Conservation (phyloP, 2,113 vertebrate species). For the Regulus satrapa region DNA sequence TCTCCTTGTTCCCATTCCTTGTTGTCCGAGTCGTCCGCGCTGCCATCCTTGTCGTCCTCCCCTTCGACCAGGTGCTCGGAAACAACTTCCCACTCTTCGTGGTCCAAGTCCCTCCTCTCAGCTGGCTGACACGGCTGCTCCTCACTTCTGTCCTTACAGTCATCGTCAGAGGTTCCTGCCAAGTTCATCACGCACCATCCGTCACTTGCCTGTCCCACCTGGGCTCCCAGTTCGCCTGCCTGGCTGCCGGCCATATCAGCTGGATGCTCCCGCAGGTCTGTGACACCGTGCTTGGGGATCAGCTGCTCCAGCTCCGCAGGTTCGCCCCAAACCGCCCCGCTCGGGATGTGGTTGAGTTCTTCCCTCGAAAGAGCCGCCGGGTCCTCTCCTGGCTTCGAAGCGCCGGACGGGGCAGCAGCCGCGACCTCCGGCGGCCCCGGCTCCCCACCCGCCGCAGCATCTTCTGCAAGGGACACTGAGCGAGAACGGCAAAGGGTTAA, state of each 20-base stretch:
- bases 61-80: constrained; percentile 45
- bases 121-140: not conserved
- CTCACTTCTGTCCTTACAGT: not conserved
- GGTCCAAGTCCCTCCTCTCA: constrained; percentile 6
- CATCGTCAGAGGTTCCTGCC: not conserved
- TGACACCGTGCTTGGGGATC: not conserved
- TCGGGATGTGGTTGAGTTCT: not conserved
- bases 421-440: not conserved
- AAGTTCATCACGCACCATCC: not conserved
- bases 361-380: not conserved
- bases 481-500: not conserved
- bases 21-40: not conserved
- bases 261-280: not conserved
- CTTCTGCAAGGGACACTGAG: not conserved
- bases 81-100: constrained; percentile 65
- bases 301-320: not conserved
- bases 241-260: not conserved
- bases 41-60: not conserved
- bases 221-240: not conserved
- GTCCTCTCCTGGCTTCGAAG: not conserved
- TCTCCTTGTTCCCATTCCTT: constrained; percentile 44
- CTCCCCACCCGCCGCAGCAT: not conserved
- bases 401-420: not conserved
- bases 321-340: not conserved
- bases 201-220: not conserved